phyloP scores from a whole-genome alignment of 2,888 invertebrate genomes.

The Phorcus lineatus region DNA sequence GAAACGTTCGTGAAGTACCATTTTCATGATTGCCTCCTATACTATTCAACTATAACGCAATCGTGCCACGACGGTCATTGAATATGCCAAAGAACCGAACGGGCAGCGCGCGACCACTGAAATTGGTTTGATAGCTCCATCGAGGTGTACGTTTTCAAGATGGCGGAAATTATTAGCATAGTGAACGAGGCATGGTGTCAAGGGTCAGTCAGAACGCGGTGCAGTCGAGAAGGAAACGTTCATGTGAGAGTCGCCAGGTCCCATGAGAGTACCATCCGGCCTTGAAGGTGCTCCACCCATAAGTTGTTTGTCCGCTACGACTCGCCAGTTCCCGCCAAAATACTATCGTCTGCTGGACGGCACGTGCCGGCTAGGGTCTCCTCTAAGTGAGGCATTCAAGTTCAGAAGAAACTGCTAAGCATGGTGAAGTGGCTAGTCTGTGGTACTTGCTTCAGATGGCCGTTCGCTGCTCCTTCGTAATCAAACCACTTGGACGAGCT shows the following conservation, averaged over 20 bases:
- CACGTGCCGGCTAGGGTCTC: neutral
- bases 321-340: constrained; percentile 13
- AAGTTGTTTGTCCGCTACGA: constrained; percentile 1
- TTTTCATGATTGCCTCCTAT: too few relatives aligned
- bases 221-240: neutral
- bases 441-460: neutral
- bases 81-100: neutral
- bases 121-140: neutral
- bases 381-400: neutral
- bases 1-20: too few relatives aligned
- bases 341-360: constrained; percentile 12
- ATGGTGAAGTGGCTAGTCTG: neutral
- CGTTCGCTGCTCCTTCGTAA: too few relatives aligned
- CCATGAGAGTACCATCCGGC: neutral
- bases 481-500: too few relatives aligned
- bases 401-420: constrained; percentile 19
- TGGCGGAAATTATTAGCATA: constrained; percentile 6
- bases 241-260: neutral
- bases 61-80: too few relatives aligned
- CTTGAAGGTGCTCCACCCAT: neutral
- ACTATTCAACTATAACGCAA: too few relatives aligned
- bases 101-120: neutral
- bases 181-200: neutral
- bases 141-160: constrained; percentile 16
- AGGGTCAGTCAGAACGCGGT: neutral